phyloP scores from a whole-genome alignment of 2,888 invertebrate genomes.

The Sminthurides aquaticus region DNA sequence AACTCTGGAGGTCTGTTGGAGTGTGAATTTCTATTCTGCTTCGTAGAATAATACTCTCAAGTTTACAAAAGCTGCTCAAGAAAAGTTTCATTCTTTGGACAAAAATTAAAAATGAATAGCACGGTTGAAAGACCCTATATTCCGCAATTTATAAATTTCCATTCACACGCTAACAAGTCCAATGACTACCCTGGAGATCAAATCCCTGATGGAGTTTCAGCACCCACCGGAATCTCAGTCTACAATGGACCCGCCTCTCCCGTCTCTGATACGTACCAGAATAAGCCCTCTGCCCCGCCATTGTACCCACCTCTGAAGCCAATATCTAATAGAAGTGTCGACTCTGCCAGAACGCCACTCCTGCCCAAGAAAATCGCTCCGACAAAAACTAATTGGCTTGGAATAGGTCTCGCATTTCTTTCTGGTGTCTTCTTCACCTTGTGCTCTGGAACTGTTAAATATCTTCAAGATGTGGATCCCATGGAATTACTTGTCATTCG shows the following conservation, averaged over 20 bases:
- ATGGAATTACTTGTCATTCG: conserved; percentile 49
- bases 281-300: conserved; percentile 26
- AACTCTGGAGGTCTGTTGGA: too few species aligned
- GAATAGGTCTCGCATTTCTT: conserved; percentile 49
- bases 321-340: conserved; percentile 12
- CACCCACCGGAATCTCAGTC: conserved; percentile 29
- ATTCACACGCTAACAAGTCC: conserved; percentile 14
- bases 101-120: conserved; percentile 21
- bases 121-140: conserved; percentile 38
- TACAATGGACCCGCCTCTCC: conserved; percentile 23
- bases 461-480: conserved; percentile 48
- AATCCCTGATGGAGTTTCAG: neutral
- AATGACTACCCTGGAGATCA: neutral
- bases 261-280: conserved; percentile 13
- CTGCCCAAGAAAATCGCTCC: conserved; percentile 37
- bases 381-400: conserved; percentile 43
- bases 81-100: neutral
- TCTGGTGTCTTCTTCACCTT: conserved; percentile 51
- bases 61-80: too few species aligned
- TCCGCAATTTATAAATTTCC: conserved; percentile 42
- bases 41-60: too few species aligned
- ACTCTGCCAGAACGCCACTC: conserved; percentile 33
- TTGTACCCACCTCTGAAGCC: conserved; percentile 37
- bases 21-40: too few species aligned
- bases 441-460: conserved; percentile 49